Evolutionary conservation across 2,797 vertebrate genomes (phyloP), one percentile per base, ranked within the genome.

Genomic region (Protonibea diacanthus): DNA sequence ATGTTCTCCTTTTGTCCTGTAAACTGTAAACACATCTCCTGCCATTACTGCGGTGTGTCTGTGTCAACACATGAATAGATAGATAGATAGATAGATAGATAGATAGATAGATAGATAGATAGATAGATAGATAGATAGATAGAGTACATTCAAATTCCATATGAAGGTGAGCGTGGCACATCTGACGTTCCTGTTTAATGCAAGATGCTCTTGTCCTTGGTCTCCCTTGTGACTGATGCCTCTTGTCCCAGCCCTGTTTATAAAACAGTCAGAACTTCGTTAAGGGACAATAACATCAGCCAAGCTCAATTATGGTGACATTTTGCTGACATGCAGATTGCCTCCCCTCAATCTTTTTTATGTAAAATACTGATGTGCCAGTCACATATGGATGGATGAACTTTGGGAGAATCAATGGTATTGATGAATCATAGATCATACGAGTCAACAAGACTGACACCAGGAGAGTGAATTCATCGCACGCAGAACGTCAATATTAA

Each of bases 301-400:
- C 85, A 66, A 70, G 90, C 91, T 93, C 93, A 93, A 94, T 92
- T 94, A 94, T 90, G 83, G 86, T 95, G 95, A 95, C 95, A 95
- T 95, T 95, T 94, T 92, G 94, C 94, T 95, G 94, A 95, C 92
- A 87, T 91, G 93, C 94, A 95, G 90, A 94, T 94, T 88, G 90
- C 89, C 90, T 92, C 88, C 95, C 84, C 88, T 95, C 94, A 92
- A 93, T 94, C 94, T 96, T 96, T 95, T 88, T 86, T 82, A 94
- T 95, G 95, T 95, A 96, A 97, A 97, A 96, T 95, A 95, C 93
- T 93, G 91, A 95, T 95, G 95, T 95, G 95, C 94, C 94, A 94
- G 95, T 96, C 96, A 96, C 96, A 96, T 95, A 95, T 94, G 95
- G 96, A 96, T 95, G 95, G 96, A 95, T 96, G 96, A 97, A 96